Percentiles rank a stretch among this genome's conserved stretches.
These are phyloP conservation scores for Fistularia tabacaria DNA, from an alignment of 2,797 vertebrate species.

Conservation along the genomic window DNA sequence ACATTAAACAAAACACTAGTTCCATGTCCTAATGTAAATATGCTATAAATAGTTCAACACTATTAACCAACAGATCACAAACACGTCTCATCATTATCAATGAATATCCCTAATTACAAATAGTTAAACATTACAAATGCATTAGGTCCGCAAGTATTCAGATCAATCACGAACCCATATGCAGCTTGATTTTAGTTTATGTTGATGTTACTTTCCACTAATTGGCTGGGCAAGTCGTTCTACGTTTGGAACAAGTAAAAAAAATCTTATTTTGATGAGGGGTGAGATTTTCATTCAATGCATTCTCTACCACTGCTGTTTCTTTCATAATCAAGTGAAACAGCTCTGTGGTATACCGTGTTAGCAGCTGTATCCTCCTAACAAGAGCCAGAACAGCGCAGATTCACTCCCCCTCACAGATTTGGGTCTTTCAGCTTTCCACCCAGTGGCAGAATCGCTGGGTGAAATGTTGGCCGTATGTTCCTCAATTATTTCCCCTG, in stretches of 20 bases:
- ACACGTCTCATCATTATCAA: too few species aligned
- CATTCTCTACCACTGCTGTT: conserved; percentile 15
- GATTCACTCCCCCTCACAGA: conserved; percentile 52
- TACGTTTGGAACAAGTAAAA: conserved; percentile 15
- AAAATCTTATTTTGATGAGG: conserved; percentile 6
- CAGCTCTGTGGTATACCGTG: conserved; percentile 22
- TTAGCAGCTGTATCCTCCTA: conserved; percentile 40
- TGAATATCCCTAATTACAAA: too few species aligned
- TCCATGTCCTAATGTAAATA: too few species aligned
- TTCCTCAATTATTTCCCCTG: conserved; percentile 47
- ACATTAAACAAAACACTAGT: too few species aligned
- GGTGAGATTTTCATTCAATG: conserved; percentile 12
- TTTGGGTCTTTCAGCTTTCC: conserved; percentile 50
- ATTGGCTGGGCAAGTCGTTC: conserved; percentile 1
- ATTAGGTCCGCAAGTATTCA: too few species aligned
- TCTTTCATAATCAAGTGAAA: conserved; percentile 34
- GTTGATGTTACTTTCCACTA: conserved; percentile 8
- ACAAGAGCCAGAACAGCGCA: conserved; percentile 33
- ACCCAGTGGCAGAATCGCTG: conserved; percentile 53
- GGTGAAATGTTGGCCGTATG: conserved; percentile 25
- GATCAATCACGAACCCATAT: too few species aligned
- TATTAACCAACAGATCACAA: too few species aligned
- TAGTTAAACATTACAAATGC: too few species aligned
- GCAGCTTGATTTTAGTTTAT: conserved; percentile 15
- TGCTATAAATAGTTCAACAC: too few species aligned